A percentile compares a stretch with the other conserved stretches of the same genome.
phyloP scores from a whole-genome alignment of 2,888 invertebrate genomes.

The Hirtodrosophila confusa region DNA sequence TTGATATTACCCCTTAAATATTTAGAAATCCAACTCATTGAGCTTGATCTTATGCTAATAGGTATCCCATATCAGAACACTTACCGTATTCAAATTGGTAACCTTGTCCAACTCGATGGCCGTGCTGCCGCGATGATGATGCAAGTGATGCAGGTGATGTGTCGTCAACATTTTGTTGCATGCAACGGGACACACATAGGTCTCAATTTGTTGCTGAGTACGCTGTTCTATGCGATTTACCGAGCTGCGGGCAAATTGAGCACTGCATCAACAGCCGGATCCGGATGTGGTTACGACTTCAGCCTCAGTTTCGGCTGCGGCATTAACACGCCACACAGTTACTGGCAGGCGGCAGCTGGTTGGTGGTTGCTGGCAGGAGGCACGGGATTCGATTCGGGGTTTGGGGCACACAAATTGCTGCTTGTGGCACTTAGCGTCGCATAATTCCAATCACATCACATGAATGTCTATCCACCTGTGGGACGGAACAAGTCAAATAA shows the following conservation, averaged over 20 bases:
- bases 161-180: conserved; percentile 83
- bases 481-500: conserved; percentile 9
- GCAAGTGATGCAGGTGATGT: conserved; percentile 83
- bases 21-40: too few relatives aligned
- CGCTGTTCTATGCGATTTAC: conserved; percentile 35
- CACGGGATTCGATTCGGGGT: not conserved
- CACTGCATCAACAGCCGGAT: conserved; percentile 57
- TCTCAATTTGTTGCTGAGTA: conserved; percentile 27
- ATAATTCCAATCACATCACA: conserved; percentile 66
- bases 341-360: conserved; percentile 3
- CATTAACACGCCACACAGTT: conserved; percentile 6
- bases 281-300: conserved; percentile 17
- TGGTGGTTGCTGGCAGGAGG: not conserved
- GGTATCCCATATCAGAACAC: conserved; percentile 30
- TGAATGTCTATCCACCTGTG: conserved; percentile 50
- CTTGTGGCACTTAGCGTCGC: conserved; percentile 60
- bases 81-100: conserved; percentile 83
- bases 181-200: conserved; percentile 55
- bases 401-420: conserved; percentile 41
- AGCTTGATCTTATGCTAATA: too few relatives aligned
- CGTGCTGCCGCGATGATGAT: conserved; percentile 83
- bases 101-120: conserved; percentile 83
- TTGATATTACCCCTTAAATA: too few relatives aligned
- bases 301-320: conserved; percentile 15
- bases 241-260: conserved; percentile 40